A percentile compares a stretch with the other conserved stretches of the same genome.
Evolutionary conservation across 2,888 invertebrate genomes (phyloP).

Genomic region (Mythimna pallens): DNA sequence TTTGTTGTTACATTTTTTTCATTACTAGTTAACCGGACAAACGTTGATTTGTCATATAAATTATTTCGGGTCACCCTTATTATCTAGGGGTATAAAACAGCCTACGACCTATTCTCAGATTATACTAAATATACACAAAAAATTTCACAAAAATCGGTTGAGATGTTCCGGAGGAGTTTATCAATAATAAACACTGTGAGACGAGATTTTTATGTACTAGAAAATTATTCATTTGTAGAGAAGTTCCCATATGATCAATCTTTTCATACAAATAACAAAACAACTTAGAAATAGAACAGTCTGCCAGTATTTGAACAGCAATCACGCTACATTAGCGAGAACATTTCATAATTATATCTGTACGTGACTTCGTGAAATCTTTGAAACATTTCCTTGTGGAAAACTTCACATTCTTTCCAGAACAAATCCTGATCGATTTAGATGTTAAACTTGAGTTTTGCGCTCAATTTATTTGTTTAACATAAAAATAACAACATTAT

Average conservation of each 20-base stretch:
- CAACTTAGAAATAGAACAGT: neutral
- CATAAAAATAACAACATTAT: conserved; percentile 4
- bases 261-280: neutral
- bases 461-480: conserved; percentile 2
- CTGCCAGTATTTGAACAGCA: neutral
- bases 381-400: neutral
- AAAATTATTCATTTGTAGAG: no score
- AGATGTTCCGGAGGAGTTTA: no score
- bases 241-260: neutral
- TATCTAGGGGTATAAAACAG: no score
- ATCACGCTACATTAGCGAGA: conserved; percentile 1
- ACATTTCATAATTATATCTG: conserved; percentile 24
- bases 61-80: no score
- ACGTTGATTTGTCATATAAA: no score
- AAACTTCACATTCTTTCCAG: conserved; percentile 8
- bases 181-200: no score
- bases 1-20: conserved; percentile 6
- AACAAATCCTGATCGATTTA: conserved; percentile 5
- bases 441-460: neutral
- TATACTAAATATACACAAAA: no score
- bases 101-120: no score
- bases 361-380: conserved; percentile 28
- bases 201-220: no score
- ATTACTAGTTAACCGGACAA: no score
- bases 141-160: no score